Percentiles rank a stretch among this genome's conserved stretches.
phyloP scores from a whole-genome alignment of 2,888 invertebrate species.

The Leptopilina syphax region DNA sequence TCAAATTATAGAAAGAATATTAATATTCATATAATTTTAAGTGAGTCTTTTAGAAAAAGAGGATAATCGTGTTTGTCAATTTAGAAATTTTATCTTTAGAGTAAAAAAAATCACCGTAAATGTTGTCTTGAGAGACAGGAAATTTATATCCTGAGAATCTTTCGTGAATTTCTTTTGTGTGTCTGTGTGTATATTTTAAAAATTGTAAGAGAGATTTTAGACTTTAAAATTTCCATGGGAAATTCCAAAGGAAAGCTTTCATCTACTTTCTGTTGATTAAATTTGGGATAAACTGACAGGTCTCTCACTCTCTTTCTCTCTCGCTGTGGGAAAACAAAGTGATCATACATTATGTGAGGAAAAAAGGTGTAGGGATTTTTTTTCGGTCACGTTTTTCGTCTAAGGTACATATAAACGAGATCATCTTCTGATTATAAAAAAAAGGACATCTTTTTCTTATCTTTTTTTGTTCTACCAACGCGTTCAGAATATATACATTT shows the following conservation, averaged over 20 bases:
- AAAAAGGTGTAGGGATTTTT: conserved; percentile 21
- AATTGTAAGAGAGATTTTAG: background rate
- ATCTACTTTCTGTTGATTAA: conserved; percentile 10
- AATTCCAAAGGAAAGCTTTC: background rate
- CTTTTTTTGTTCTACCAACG: conserved; percentile 6
- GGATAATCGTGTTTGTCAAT: background rate
- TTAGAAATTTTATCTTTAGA: background rate
- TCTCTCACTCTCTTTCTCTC: no score
- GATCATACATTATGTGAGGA: background rate
- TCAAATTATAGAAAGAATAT: no score
- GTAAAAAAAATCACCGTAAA: no score
- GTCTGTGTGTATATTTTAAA: background rate
- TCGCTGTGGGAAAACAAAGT: background rate
- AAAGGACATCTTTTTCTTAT: conserved; percentile 29
- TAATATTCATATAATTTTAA: background rate
- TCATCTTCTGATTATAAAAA: conserved; percentile 3
- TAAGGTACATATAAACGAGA: conserved; percentile 8
- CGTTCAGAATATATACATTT: conserved; percentile 33
- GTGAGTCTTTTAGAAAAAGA: background rate
- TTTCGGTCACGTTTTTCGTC: conserved; percentile 17
- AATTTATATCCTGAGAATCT: background rate
- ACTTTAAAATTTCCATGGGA: background rate
- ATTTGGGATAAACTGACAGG: conserved; percentile 29
- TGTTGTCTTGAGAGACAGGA: background rate
- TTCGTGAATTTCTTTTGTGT: background rate